phyloP scores from a whole-genome alignment of 1,140 invertebrate species.

The Drosophila sechellia region DNA sequence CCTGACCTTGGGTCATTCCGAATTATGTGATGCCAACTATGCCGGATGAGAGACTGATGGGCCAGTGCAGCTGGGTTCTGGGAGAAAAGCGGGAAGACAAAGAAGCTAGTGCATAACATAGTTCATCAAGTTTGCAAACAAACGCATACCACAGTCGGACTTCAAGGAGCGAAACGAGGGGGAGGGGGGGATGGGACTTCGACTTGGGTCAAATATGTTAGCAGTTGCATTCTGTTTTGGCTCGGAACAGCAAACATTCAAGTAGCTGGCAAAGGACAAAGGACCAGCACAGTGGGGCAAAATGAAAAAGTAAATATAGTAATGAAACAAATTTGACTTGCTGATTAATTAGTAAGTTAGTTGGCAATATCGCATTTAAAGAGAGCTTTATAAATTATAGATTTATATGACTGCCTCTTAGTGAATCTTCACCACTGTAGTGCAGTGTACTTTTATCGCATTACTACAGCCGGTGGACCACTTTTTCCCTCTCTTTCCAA shows the following conservation, averaged over 20 bases:
- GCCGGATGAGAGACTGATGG: neutral
- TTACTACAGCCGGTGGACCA: slow-evolving; percentile 26
- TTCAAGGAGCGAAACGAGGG: slow-evolving; percentile 5
- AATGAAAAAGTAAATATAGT: too few relatives aligned
- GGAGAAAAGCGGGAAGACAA: neutral
- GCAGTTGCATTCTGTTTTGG: slow-evolving; percentile 42
- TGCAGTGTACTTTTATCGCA: slow-evolving; percentile 27
- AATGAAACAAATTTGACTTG: too few relatives aligned
- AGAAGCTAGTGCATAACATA: slow-evolving; percentile 60
- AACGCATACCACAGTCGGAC: slow-evolving; percentile 58
- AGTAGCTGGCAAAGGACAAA: slow-evolving; percentile 24
- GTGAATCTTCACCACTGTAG: slow-evolving; percentile 5
- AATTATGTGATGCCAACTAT: slow-evolving; percentile 20
- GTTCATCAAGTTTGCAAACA: slow-evolving; percentile 76
- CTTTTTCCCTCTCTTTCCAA: neutral
- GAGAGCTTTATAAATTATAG: too few relatives aligned
- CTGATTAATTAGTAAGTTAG: neutral
- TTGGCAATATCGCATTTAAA: too few relatives aligned
- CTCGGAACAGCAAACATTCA: slow-evolving; percentile 31
- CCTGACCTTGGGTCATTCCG: slow-evolving; percentile 17
- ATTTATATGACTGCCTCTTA: too few relatives aligned
- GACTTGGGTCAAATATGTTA: slow-evolving; percentile 49
- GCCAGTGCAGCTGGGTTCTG: neutral
- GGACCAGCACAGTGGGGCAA: slow-evolving; percentile 10
- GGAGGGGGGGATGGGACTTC: neutral